Percentiles rank a stretch among this genome's conserved stretches.
These are phyloP conservation scores for Astatoreochromis straeleni DNA, from an alignment of 2,113 vertebrate species.

Conservation along the genomic window DNA sequence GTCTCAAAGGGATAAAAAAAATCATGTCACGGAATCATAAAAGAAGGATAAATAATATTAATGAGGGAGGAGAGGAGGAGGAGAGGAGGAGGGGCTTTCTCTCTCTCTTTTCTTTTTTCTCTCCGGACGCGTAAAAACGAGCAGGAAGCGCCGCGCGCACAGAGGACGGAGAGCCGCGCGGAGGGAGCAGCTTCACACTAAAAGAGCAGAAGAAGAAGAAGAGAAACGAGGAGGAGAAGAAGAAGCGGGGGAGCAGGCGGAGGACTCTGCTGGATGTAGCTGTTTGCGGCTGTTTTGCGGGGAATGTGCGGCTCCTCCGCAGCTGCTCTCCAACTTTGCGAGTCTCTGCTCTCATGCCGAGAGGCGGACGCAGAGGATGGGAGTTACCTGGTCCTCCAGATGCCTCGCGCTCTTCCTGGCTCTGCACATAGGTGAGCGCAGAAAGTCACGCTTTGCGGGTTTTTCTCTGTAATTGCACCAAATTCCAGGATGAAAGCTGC, in stretches of 20 bases:
- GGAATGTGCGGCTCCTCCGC: slow-evolving; percentile 26
- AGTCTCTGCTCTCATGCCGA: slow-evolving; percentile 85
- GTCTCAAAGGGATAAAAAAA: background rate
- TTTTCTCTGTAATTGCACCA: background rate
- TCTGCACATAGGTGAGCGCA: slow-evolving; percentile 87
- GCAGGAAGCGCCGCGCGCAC: background rate
- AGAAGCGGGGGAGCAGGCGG: background rate
- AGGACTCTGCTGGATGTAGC: slow-evolving; percentile 14
- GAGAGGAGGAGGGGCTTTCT: background rate
- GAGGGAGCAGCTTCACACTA: background rate
- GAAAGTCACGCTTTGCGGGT: background rate
- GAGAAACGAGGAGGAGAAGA: background rate
- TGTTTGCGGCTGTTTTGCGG: slow-evolving; percentile 5
- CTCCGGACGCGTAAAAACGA: slow-evolving; percentile 13
- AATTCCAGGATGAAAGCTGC: background rate
- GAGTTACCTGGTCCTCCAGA: slow-evolving; percentile 92
- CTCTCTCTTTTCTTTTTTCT: background rate
- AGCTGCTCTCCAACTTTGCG: slow-evolving; percentile 71
- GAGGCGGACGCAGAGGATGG: slow-evolving; percentile 90
- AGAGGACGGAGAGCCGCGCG: background rate
- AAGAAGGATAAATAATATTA: background rate
- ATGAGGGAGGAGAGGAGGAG: background rate
- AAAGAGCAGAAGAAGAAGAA: background rate
- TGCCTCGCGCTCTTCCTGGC: slow-evolving; percentile 87
- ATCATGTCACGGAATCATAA: background rate